Base-by-base conservation (phyloP, 1,140 invertebrate species). In the Trichonephila inaurata region DNA sequence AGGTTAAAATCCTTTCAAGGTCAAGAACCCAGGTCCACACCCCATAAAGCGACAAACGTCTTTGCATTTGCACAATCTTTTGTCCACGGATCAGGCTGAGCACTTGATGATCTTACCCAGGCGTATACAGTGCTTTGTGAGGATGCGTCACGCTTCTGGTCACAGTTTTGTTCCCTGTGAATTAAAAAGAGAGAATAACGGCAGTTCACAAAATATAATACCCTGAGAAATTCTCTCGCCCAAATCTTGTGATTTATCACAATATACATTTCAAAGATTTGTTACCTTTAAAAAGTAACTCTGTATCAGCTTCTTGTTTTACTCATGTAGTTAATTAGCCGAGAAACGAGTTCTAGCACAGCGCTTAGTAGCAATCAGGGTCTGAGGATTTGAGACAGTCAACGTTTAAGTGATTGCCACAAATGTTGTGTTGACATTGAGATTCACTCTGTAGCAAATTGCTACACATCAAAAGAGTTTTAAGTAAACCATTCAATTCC, bases 1-100 rank as follows among this genome's bases (percentile, higher is more conserved):
- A 90, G 88, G 88, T 91, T 91, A 51, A 62, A 83, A 85, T 83
- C 24, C 60, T 64, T 64, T 19, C 77, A 91, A 83, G 90, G 90
- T 91, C 69, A 91, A 91, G 89, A 91, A 91, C 69, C 89, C 28
- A 69, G 12, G n/a, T 61, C 51, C 21, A 66, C 62, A 60, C 69
- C 89, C 19, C 81, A 60, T 61, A 89, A 72, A 64, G 66, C n/a
- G 88, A 89, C 62, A 89, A 72, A 89, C 66, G 10, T 69, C 33
- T 72, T 89, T 89, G 64, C 62, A 51, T 89, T 89, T 89, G 62
- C 44, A 61, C 61, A 62, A 21, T n/a, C 85, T 87, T 87, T 87
- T 87, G 61, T 87, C 58, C 21, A 33, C 19, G 44, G 40, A 51
- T 83, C 81, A 83, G 21, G 19, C 4, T 87, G 85, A 69, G 12